Evolutionary conservation across 2,888 invertebrate genomes (phyloP), one percentile per base, ranked within the genome.

Genomic region (Candidula unifasciata): DNA sequence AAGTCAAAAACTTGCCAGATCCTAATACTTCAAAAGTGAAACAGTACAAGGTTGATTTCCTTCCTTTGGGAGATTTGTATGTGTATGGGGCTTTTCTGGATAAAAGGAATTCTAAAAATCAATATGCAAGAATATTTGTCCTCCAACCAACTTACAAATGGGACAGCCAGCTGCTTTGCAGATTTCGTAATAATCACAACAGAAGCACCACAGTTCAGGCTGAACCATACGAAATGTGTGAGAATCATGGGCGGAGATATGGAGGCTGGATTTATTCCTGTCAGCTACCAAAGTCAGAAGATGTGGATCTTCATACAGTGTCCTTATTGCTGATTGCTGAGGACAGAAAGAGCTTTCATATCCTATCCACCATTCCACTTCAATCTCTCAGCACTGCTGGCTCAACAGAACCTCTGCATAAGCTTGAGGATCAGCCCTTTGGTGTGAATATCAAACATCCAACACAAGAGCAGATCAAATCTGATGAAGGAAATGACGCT

Each of bases 231-330:
- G 92, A 92, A 86, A 91, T 93, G 92, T 92, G 93, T 87, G 93
- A 93, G 84, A 93, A 93, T 87, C 93, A 93, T 86, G 90, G 89
- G 10, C 91, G 90, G 86, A 86, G 85, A 6, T 93, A 90, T 85
- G 93, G 92, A 18, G 93, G 93, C 30, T 92, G 91, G 89, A 91
- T 93, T 74, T 89, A 92, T 73, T 89, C 91, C 6, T 93, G 93
- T 88, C 82, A 83, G 24, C 83, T 92, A 13, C 92, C 92, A 8
- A 57, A 68, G n/a, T 68, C 81, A n/a, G 54, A 88, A n/a, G 37
- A 57, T 13, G 66, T 84, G 37, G 21, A 24, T 16, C 44, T 30
- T 64, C 30, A 64, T 6, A 66, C 74, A 13, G 60, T 78, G 10
- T 35, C 77, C 0, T 76, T 80, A 8, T 21, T 83, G 37, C 66